Evolutionary conservation across 2,113 vertebrate genomes (phyloP).

Genomic region (Trogon surrucura): DNA sequence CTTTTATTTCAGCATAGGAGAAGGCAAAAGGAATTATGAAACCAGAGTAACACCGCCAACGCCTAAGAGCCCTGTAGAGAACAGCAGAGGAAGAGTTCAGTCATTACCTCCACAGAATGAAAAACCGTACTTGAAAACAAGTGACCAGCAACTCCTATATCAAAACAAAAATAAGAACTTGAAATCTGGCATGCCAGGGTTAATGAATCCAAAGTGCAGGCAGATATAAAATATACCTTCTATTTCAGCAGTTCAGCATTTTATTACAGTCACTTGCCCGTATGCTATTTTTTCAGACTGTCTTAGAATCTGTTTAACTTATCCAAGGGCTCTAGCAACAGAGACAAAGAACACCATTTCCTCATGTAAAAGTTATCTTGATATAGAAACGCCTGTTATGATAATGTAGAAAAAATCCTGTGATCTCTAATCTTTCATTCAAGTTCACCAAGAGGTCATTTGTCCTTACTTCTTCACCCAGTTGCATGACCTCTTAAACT

Average conservation of each 20-base stretch:
- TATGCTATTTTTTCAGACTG: neutral
- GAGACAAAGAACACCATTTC: neutral
- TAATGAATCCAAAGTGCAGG: neutral
- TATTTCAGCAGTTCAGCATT: neutral
- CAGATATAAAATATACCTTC: neutral
- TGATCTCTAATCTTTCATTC: neutral
- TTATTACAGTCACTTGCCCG: neutral
- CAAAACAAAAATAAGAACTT: neutral
- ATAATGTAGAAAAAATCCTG: neutral
- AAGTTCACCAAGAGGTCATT: neutral
- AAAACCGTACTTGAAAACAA: neutral
- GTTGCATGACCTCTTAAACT: conserved; percentile 17
- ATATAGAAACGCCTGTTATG: neutral
- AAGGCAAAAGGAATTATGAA: neutral
- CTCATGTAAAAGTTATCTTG: neutral
- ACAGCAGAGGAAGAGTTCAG: neutral
- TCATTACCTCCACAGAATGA: neutral
- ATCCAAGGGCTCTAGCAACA: neutral
- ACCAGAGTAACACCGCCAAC: neutral
- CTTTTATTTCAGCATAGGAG: neutral
- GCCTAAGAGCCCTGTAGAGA: neutral
- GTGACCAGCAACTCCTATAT: neutral
- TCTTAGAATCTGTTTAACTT: neutral
- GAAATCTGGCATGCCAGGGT: neutral
- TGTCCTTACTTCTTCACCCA: neutral